Evolutionary conservation across 2,113 vertebrate genomes (phyloP).

Genomic region (Pachycephala philippinensis): DNA sequence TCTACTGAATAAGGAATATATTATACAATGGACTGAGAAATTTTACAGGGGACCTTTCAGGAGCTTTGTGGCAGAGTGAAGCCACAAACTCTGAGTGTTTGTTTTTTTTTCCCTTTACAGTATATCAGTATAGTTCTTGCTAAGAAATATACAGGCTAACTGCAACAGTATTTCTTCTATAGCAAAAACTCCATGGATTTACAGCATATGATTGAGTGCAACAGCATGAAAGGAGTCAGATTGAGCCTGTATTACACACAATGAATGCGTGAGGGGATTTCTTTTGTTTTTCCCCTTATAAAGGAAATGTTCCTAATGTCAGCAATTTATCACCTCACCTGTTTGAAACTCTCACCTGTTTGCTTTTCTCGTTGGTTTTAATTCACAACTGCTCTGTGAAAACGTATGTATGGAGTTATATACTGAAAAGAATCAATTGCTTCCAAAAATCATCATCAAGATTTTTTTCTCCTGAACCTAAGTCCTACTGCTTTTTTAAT

Average conservation of each 20-base stretch:
- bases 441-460: not conserved
- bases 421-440: not conserved
- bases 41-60: not conserved
- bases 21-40: not conserved
- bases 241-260: not conserved
- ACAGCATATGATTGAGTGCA: not conserved
- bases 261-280: not conserved
- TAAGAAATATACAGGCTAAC: not conserved
- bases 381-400: not conserved
- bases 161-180: not conserved
- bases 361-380: not conserved
- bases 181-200: not conserved
- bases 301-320: not conserved
- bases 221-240: not conserved
- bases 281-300: not conserved
- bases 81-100: not conserved
- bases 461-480: not conserved
- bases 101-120: not conserved
- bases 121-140: not conserved
- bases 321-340: not conserved
- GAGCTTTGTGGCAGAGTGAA: not conserved
- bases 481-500: not conserved
- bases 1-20: not conserved
- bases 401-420: not conserved
- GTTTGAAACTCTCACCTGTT: not conserved